Conservation (phyloP, 1,140 invertebrate genomes). For the Plectrocnemia conspersa region DNA sequence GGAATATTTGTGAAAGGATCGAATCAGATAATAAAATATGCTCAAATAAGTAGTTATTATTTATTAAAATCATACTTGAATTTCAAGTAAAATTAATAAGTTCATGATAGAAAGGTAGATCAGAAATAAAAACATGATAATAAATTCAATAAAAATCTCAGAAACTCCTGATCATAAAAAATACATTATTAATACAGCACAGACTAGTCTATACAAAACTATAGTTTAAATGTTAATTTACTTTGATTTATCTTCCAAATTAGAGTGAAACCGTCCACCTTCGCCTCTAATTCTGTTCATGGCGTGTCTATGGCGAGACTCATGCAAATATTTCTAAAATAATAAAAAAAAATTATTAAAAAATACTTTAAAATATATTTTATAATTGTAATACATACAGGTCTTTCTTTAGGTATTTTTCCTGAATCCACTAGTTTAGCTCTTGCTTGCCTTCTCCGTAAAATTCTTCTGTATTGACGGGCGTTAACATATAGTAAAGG, state of each 20-base stretch:
- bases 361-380: background rate
- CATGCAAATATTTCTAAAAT: slow-evolving; percentile 96
- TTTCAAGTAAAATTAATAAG: too few species aligned
- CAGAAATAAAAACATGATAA: too few species aligned
- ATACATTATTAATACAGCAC: too few species aligned
- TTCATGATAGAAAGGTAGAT: too few species aligned
- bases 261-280: slow-evolving; percentile 90
- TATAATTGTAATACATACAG: slow-evolving; percentile 54
- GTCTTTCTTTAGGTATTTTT: slow-evolving; percentile 93
- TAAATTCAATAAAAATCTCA: too few species aligned
- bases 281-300: slow-evolving; percentile 96
- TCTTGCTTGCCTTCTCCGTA: slow-evolving; percentile 83
- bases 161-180: too few species aligned
- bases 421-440: slow-evolving; percentile 89
- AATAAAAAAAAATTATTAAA: slow-evolving; percentile 33
- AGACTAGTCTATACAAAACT: too few species aligned
- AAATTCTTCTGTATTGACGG: slow-evolving; percentile 93
- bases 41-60: too few species aligned
- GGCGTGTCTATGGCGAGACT: slow-evolving; percentile 94
- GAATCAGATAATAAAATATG: too few species aligned
- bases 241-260: slow-evolving; percentile 26
- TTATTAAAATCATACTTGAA: too few species aligned
- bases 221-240: background rate
- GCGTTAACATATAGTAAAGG: slow-evolving; percentile 97
- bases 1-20: too few species aligned